A percentile compares a stretch with the other conserved stretches of the same genome.
phyloP scores from a whole-genome alignment of 1,140 invertebrate species.

The Hylyphantes graminicola region DNA sequence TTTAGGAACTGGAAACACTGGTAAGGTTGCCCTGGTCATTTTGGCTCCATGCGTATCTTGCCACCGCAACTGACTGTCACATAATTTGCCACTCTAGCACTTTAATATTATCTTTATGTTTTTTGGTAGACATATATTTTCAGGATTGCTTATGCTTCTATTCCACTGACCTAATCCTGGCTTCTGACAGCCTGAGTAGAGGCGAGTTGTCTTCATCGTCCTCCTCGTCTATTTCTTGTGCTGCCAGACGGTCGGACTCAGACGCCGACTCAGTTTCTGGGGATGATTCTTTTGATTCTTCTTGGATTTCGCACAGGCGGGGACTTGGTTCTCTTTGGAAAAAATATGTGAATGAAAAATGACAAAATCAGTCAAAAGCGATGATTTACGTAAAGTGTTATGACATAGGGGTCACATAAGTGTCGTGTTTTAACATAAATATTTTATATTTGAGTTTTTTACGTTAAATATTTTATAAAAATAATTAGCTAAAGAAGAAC shows the following conservation, averaged over 20 bases:
- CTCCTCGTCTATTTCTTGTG: slow-evolving; percentile 9
- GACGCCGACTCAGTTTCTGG: slow-evolving; percentile 49
- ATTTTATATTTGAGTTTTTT: too few species aligned
- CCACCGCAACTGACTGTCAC: too few species aligned
- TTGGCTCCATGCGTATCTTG: too few species aligned
- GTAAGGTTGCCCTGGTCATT: too few species aligned
- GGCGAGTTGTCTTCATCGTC: slow-evolving; percentile 17
- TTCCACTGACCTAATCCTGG: slow-evolving; percentile 7
- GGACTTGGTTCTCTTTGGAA: slow-evolving; percentile 34
- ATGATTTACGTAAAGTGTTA: background rate
- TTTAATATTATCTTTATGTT: too few species aligned
- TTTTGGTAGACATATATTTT: too few species aligned
- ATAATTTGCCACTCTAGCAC: too few species aligned
- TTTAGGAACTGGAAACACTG: too few species aligned
- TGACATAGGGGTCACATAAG: background rate
- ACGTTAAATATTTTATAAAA: too few species aligned
- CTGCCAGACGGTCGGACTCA: slow-evolving; percentile 43
- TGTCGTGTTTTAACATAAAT: too few species aligned
- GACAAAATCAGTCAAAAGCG: background rate
- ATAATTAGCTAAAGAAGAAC: too few species aligned
- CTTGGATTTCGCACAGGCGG: slow-evolving; percentile 26
- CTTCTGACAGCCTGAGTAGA: slow-evolving; percentile 19
- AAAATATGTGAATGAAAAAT: background rate
- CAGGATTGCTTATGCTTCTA: background rate
- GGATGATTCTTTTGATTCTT: slow-evolving; percentile 46